Conservation (phyloP, 2,888 invertebrate genomes). For the Cyclophora punctaria region DNA sequence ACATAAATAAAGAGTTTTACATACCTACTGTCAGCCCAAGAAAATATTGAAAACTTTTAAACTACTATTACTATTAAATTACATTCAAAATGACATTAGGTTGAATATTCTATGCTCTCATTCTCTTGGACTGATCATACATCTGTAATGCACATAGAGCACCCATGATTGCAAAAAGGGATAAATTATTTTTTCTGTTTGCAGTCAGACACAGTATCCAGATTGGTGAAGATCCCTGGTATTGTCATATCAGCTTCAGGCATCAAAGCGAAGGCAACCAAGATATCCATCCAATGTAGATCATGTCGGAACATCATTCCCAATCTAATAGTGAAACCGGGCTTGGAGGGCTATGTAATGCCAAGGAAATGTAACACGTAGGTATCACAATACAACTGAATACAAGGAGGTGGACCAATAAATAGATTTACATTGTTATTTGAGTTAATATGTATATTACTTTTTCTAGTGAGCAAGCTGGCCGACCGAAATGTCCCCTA, state of each 20-base stretch:
- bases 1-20: too few relatives aligned
- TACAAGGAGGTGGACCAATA: too few relatives aligned
- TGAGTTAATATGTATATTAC: background rate
- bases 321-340: conserved; percentile 93
- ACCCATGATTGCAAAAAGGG: too few relatives aligned
- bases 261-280: conserved; percentile 95
- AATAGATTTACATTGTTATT: too few relatives aligned
- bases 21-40: too few relatives aligned
- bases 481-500: conserved; percentile 92
- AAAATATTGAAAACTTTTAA: too few relatives aligned
- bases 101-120: too few relatives aligned
- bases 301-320: conserved; percentile 92
- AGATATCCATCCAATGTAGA: conserved; percentile 96
- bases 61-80: too few relatives aligned
- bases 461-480: conserved; percentile 88
- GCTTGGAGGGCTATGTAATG: conserved; percentile 95
- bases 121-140: too few relatives aligned
- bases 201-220: conserved; percentile 94
- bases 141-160: too few relatives aligned
- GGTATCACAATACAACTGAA: conserved; percentile 38
- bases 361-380: conserved; percentile 96
- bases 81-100: too few relatives aligned
- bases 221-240: conserved; percentile 95
- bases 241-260: conserved; percentile 96
- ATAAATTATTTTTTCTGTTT: conserved; percentile 25